Base-by-base conservation (phyloP, 2,113 vertebrate genomes). In the Piaya cayana region DNA sequence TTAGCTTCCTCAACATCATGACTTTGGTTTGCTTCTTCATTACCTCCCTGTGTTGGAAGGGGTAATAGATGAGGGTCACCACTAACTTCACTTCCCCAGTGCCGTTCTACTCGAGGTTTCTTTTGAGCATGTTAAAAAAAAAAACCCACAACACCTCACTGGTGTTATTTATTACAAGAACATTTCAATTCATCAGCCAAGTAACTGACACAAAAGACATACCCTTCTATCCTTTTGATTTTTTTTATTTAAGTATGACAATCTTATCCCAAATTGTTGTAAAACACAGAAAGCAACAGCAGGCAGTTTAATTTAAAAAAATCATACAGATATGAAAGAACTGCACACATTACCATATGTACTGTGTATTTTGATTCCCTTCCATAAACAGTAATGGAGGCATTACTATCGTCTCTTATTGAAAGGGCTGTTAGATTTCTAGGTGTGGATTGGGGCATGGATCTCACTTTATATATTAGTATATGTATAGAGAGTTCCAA, bases 21-120 rank as follows among this genome's bases (percentile, higher is more conserved):
- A 87, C 96, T 94, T 15, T 67, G 39, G 32, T 26, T 78, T 22
- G 95, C 90, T 39, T 74, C 91, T 63, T 97, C 94, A 13, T 67
- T 63, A 20, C 30, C 56, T 55, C 79, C 78, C 84, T 95, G 55
- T 32, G 67, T 72, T 52, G 84, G 69, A 90, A 59, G 64, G 26
- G 81, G 52, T 8, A 62, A 39, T 12, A 86, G 81, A 53, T 70
- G 64, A 59, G 76, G 3, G 20, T 68, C 80, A 47, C 15, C 9
- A 14, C 21, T 81, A 25, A 96, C 86, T 84, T 88, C 92, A 64
- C 52, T 84, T 90, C 98, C 97, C 50, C 94, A 67, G 81, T 98
- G 98, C 39, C 97, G 97, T 70, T 98, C 98, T 5, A 98, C 98
- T 65, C 97, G 89, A 32, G 98, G 97, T 82, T 96, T 97, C 85